Conservation (phyloP, 64 coral and sea anemone genomes). For the Orbicella faveolata region DNA sequence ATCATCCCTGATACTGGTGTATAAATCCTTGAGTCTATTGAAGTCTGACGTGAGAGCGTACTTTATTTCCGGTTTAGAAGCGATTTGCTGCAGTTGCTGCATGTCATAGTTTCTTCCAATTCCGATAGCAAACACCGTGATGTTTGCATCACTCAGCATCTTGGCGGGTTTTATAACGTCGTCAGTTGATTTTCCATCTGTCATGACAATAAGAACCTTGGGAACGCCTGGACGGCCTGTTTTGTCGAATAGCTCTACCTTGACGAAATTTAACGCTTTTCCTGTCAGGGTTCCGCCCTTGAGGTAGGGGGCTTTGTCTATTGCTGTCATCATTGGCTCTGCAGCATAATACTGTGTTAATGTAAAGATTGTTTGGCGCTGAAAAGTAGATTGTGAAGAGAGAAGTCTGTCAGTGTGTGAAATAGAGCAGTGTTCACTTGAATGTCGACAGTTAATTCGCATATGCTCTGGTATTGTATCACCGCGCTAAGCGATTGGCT, state of each 20-base stretch:
- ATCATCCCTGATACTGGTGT: conserved; percentile 27
- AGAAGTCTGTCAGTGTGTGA: neutral
- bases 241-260: conserved; percentile 11
- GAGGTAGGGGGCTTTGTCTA: neutral
- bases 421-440: neutral
- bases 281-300: conserved; percentile 11
- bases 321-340: conserved; percentile 5
- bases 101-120: conserved; percentile 36
- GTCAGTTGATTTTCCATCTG: conserved; percentile 49
- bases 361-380: neutral
- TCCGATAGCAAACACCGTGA: conserved; percentile 36
- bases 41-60: conserved; percentile 13
- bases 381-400: neutral
- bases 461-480: too few relatives aligned
- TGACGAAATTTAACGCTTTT: conserved; percentile 6
- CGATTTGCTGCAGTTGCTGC: conserved; percentile 29
- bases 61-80: conserved; percentile 5
- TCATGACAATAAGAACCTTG: conserved; percentile 47
- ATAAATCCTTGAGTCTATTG: neutral
- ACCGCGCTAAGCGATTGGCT: too few relatives aligned
- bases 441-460: too few relatives aligned
- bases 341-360: neutral
- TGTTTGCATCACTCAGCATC: neutral
- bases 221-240: conserved; percentile 1
- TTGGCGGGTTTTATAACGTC: neutral